These are phyloP conservation scores for Apamea anceps DNA, from an alignment of 2,888 invertebrate genomes.

Conservation along the genomic window DNA sequence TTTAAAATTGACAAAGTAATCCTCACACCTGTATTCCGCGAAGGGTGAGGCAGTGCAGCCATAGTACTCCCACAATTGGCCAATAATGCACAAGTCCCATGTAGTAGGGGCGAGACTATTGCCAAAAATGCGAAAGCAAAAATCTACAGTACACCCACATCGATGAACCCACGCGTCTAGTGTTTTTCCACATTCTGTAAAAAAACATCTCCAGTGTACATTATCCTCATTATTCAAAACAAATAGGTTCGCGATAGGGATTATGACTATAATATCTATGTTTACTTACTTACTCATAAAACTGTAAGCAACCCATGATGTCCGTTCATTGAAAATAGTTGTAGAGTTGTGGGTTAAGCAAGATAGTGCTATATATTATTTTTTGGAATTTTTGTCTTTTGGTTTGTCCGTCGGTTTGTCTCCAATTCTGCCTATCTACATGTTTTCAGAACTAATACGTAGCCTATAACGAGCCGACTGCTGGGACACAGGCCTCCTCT, in stretches of 20 bases:
- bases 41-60: neutral
- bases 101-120: too few relatives aligned
- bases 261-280: neutral
- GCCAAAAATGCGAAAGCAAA: neutral
- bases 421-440: neutral
- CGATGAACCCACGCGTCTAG: neutral
- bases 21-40: too few relatives aligned
- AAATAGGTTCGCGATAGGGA: neutral
- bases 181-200: conserved; percentile 18
- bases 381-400: neutral
- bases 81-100: neutral
- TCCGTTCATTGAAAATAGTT: neutral
- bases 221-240: conserved; percentile 11
- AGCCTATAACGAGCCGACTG: neutral
- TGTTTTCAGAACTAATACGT: neutral
- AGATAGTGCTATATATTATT: neutral
- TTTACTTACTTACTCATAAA: neutral
- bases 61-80: neutral
- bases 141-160: neutral
- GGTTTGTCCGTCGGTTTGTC: neutral
- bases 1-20: too few relatives aligned
- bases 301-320: neutral
- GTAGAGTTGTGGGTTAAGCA: too few relatives aligned
- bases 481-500: neutral
- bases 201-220: conserved; percentile 8